Conservation (phyloP, 2,888 invertebrate species). For the Thera britannica region DNA sequence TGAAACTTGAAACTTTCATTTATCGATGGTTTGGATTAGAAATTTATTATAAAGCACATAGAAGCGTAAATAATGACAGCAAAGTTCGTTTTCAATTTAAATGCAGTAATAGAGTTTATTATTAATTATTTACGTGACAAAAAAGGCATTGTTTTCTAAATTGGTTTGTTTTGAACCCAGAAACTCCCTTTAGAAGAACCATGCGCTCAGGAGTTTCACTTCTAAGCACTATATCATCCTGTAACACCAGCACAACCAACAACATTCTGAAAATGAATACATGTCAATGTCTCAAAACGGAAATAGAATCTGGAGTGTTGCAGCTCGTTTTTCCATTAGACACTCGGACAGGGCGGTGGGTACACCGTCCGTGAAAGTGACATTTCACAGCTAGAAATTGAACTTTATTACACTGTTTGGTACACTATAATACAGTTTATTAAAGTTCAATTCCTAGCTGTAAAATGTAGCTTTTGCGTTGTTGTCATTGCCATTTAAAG, state of each 20-base stretch:
- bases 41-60: background rate
- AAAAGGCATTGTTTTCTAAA: too few species aligned
- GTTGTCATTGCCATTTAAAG: too few species aligned
- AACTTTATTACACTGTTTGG: background rate
- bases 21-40: background rate
- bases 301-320: constrained; percentile 61
- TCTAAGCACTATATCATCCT: background rate
- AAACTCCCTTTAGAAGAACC: too few species aligned
- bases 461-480: too few species aligned
- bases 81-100: too few species aligned
- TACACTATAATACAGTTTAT: too few species aligned
- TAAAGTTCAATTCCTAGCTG: too few species aligned
- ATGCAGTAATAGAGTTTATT: too few species aligned
- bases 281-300: constrained; percentile 70
- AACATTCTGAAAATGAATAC: constrained; percentile 58
- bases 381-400: background rate
- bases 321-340: constrained; percentile 28
- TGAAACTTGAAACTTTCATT: background rate
- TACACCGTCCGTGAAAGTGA: constrained; percentile 5
- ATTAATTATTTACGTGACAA: too few species aligned
- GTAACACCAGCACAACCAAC: constrained; percentile 21
- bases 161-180: too few species aligned
- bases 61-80: background rate
- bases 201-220: background rate
- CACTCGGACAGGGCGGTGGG: constrained; percentile 14